A percentile compares a stretch with the other conserved stretches of the same genome.
phyloP scores from a whole-genome alignment of 2,797 vertebrate species.

The Phataginus tetradactyla region DNA sequence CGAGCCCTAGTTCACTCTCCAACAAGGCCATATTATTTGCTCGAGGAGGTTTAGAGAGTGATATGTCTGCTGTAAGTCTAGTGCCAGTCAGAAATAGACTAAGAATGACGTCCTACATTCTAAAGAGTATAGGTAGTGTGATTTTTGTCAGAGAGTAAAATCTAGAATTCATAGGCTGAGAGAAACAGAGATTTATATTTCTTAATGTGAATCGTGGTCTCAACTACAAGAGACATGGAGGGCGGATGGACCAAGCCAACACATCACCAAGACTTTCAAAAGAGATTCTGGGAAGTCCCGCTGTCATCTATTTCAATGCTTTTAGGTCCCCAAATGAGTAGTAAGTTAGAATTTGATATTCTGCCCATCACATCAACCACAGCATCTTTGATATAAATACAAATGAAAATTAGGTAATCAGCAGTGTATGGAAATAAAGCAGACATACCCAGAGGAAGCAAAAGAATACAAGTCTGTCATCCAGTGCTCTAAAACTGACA shows the following conservation, averaged over 20 bases:
- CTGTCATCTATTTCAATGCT: not conserved
- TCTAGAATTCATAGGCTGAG: not conserved
- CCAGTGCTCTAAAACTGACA: not conserved
- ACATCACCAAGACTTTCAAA: not conserved
- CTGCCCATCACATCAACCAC: not conserved
- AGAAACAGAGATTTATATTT: slow-evolving; percentile 30
- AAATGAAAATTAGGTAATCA: not conserved
- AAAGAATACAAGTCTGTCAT: not conserved
- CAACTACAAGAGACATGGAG: not conserved
- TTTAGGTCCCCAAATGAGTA: not conserved
- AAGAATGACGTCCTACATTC: not conserved
- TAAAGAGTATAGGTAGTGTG: not conserved
- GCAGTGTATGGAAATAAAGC: not conserved
- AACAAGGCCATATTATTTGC: not conserved
- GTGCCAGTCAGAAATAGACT: not conserved
- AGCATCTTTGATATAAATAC: not conserved
- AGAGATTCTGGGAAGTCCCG: not conserved
- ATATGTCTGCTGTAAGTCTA: not conserved
- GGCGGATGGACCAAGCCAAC: not conserved
- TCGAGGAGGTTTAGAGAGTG: not conserved
- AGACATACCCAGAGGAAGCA: not conserved
- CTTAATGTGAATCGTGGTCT: not conserved
- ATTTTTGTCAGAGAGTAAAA: not conserved
- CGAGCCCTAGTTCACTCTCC: not conserved
- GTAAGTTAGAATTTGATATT: not conserved